Percentiles rank a stretch among this genome's conserved stretches.
Conservation (phyloP, 2,888 invertebrate species). For the Nudaria mundana region DNA sequence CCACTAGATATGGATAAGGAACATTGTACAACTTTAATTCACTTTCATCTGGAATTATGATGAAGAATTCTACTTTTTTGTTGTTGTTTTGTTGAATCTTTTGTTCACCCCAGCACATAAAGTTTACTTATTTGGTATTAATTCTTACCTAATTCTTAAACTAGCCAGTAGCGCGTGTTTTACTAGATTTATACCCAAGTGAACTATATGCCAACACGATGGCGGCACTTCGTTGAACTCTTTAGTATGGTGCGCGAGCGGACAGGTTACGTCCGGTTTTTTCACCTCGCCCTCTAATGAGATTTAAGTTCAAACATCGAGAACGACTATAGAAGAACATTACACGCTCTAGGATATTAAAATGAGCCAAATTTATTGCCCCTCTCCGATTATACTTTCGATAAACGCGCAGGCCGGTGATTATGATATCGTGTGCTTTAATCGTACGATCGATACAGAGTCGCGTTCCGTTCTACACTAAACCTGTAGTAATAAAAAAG, state of each 20-base stretch:
- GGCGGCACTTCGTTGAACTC: constrained; percentile 66
- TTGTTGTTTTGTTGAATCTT: no score
- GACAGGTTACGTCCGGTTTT: constrained; percentile 32
- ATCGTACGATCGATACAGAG: constrained; percentile 76
- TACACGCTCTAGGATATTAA: constrained; percentile 75
- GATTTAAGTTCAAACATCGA: constrained; percentile 57
- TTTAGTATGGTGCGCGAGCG: constrained; percentile 55
- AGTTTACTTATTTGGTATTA: no score
- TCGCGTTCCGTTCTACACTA: constrained; percentile 75
- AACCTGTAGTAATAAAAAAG: constrained; percentile 79
- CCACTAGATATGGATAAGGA: no score
- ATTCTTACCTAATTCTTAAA: no score
- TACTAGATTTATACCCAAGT: no score
- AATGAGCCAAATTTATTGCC: constrained; percentile 80
- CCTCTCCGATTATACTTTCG: constrained; percentile 75
- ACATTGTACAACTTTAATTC: no score
- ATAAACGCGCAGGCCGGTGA: constrained; percentile 79
- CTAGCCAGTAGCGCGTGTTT: no score
- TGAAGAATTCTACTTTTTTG: no score
- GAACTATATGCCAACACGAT: no score
- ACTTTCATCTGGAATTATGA: no score
- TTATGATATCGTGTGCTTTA: constrained; percentile 78
- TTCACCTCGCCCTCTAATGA: constrained; percentile 47
- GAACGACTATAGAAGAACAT: constrained; percentile 57
- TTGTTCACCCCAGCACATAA: no score